phyloP scores from a whole-genome alignment of 2,797 vertebrate species.

The Dendrocincla tyrannina region DNA sequence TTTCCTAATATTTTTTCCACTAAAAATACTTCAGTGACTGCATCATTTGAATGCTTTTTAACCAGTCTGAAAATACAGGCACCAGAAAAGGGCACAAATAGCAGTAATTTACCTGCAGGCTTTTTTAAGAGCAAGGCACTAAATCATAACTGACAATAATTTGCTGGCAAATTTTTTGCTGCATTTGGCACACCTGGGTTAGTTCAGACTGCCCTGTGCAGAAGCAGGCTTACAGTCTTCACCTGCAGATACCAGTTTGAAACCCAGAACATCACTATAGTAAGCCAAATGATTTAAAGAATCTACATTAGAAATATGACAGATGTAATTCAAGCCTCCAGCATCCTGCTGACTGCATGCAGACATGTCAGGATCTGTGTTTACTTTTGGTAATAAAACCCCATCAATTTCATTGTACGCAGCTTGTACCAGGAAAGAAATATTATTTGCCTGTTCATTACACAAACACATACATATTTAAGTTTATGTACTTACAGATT shows the following conservation, averaged over 20 bases:
- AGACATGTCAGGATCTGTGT: neutral
- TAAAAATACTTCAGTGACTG: neutral
- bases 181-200: neutral
- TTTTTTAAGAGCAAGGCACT: neutral
- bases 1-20: constrained; percentile 8
- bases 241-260: neutral
- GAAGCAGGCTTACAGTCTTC: neutral
- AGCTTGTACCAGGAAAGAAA: neutral
- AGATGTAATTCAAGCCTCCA: neutral
- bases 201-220: neutral
- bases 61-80: neutral
- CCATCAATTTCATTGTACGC: neutral
- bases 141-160: neutral
- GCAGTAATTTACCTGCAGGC: neutral
- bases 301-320: neutral
- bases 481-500: neutral
- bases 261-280: neutral
- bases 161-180: neutral
- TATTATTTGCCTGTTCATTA: neutral
- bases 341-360: accelerated
- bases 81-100: neutral
- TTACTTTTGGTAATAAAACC: constrained; percentile 15
- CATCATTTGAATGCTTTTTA: neutral
- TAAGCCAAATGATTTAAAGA: neutral
- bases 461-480: neutral